phyloP scores from a whole-genome alignment of 1,140 invertebrate genomes.

The Thaumetopoea pityocampa region DNA sequence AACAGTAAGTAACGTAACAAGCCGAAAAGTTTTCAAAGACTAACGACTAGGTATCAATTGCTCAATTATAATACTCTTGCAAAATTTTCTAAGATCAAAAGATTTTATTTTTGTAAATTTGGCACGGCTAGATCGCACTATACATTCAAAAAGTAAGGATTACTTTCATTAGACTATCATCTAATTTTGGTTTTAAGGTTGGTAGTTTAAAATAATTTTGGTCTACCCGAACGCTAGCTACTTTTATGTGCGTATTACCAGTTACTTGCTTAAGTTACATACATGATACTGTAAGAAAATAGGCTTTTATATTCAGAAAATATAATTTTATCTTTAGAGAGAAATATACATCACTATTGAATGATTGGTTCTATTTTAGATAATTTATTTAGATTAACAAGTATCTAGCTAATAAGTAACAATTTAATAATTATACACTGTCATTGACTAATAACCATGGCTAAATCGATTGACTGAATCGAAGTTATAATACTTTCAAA shows the following conservation, averaged over 20 bases:
- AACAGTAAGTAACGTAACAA: constrained; percentile 15
- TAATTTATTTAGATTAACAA: constrained; percentile 49
- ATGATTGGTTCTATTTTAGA: constrained; percentile 58
- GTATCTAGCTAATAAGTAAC: constrained; percentile 54
- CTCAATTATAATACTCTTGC: constrained; percentile 22
- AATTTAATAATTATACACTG: constrained; percentile 43
- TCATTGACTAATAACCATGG: too few species aligned
- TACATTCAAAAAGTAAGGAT: constrained; percentile 9
- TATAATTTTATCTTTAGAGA: constrained; percentile 57
- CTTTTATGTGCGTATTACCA: constrained; percentile 61
- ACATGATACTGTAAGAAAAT: constrained; percentile 68
- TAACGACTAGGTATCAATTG: constrained; percentile 14
- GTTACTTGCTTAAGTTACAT: constrained; percentile 56
- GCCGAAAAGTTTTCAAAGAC: constrained; percentile 18
- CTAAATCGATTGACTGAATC: too few species aligned
- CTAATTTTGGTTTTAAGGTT: constrained; percentile 6
- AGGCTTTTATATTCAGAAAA: constrained; percentile 71
- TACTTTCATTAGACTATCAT: too few species aligned
- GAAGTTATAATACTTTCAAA: too few species aligned
- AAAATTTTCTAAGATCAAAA: constrained; percentile 21
- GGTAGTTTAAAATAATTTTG: constrained; percentile 20
- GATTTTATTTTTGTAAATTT: constrained; percentile 50
- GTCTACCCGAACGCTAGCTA: constrained; percentile 33
- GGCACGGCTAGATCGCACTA: constrained; percentile 45
- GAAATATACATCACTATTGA: constrained; percentile 54